phyloP scores from a whole-genome alignment of 2,113 vertebrate genomes.

The Lates calcarifer region DNA sequence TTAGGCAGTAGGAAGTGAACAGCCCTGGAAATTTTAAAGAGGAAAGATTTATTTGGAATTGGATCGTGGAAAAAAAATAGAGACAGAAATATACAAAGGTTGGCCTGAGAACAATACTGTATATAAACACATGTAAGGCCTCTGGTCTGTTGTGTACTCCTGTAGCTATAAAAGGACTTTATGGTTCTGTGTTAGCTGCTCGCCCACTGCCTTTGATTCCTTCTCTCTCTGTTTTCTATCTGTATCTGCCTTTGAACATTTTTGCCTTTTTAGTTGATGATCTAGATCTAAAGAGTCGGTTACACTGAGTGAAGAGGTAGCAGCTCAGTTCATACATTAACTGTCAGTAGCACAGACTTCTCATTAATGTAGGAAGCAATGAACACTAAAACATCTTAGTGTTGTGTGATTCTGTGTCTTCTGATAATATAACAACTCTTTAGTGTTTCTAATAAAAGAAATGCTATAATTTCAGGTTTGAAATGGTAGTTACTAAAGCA shows the following conservation, averaged over 20 bases:
- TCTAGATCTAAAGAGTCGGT: not conserved
- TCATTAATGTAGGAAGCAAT: not conserved
- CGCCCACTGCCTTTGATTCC: not conserved
- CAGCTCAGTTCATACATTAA: not conserved
- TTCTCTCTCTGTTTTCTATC: not conserved
- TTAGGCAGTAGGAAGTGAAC: not conserved
- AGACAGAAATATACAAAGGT: conserved; percentile 35
- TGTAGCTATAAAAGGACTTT: conserved; percentile 41
- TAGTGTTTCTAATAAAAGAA: not conserved
- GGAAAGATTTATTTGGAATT: conserved; percentile 28
- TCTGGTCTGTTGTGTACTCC: conserved; percentile 22
- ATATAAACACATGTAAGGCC: conserved; percentile 23
- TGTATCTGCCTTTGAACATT: not conserved
- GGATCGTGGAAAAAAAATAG: conserved; percentile 27
- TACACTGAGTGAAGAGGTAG: not conserved
- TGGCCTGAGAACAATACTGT: conserved; percentile 27
- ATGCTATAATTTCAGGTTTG: not conserved
- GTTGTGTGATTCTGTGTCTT: not conserved
- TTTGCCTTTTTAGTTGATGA: too few relatives aligned
- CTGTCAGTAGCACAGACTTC: not conserved
- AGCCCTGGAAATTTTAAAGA: not conserved
- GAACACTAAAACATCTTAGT: not conserved
- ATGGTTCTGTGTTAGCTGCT: conserved; percentile 12
- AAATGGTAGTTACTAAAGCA: not conserved
- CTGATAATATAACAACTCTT: not conserved